phyloP scores from a whole-genome alignment of 2,888 invertebrate species.

The Eustalomyia histrio region DNA sequence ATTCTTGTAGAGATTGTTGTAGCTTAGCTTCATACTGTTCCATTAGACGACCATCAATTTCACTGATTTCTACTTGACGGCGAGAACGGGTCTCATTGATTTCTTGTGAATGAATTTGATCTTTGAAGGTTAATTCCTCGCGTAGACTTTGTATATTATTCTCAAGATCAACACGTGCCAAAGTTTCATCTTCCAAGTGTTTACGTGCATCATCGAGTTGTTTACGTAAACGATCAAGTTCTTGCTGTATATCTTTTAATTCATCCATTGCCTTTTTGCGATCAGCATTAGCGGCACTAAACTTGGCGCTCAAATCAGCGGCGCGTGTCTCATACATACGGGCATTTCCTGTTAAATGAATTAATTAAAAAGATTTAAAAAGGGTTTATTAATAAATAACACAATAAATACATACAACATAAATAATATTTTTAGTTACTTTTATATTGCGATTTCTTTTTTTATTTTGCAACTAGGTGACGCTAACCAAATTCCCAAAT shows the following conservation, averaged over 20 bases:
- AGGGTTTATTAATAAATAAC: no score
- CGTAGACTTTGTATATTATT: conserved; percentile 93
- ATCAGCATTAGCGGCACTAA: conserved; percentile 87
- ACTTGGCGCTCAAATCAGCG: conserved; percentile 85
- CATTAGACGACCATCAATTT: conserved; percentile 94
- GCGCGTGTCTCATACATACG: conserved; percentile 85
- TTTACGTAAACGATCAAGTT: conserved; percentile 87
- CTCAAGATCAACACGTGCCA: conserved; percentile 95
- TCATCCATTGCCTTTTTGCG: conserved; percentile 90
- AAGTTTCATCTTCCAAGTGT: conserved; percentile 94
- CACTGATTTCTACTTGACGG: conserved; percentile 94
- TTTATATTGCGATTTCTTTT: no score
- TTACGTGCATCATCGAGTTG: conserved; percentile 90
- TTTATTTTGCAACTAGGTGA: neutral
- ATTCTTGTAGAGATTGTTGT: conserved; percentile 92
- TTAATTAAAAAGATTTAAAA: neutral
- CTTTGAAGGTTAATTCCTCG: conserved; percentile 95
- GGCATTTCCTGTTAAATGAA: conserved; percentile 71
- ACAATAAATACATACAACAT: no score
- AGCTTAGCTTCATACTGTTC: conserved; percentile 96
- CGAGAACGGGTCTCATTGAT: conserved; percentile 91
- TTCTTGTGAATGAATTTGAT: conserved; percentile 91
- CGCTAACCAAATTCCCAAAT: neutral
- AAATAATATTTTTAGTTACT: no score
- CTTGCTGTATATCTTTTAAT: conserved; percentile 87